Base-by-base conservation (phyloP, 2,113 vertebrate genomes). In the Nothocercus julius region DNA sequence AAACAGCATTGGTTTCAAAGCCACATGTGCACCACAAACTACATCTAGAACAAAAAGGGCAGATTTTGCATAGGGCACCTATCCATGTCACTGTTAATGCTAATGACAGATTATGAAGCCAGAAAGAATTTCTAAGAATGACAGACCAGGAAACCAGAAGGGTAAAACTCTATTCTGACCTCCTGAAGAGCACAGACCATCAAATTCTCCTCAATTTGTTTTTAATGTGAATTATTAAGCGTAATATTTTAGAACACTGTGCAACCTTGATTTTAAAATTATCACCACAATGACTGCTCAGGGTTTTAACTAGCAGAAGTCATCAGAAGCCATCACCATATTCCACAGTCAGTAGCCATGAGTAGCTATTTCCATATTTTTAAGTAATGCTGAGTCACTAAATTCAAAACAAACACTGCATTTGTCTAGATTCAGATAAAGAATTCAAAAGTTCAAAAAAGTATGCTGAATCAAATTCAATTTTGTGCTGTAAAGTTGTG, bases 1-100 rank as follows among this genome's bases (percentile, higher is more conserved):
- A 77, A 80, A 1, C 10, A 59, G 59, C 11, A 88, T 27, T 79
- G 34, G 2, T 72, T 85, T 93, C 36, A 64, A 63, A 69, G 64
- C 30, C 7, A 1, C 40, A 68, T 0, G 1, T n/a, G 8, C 10
- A 18, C 28, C 42, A 19, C 21, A 44, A 42, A n/a, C 66, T 8
- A 14, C 30, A 13, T 30, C 11, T 36, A 79, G 30, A 84, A 38
- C 47, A 36, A 4, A 63, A 73, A 84, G 81, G 72, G 56, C 28
- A 72, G 49, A 42, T 76, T 28, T 54, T 89, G 28, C 14, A 72
- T 18, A 9, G 3, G 18, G 24, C 18, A 15, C 30, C 36, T 75
- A 38, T 28, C n/a, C 4, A 9, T 11, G 27, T 61, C 56, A 87
- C 56, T 72, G 2, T 11, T 21, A 82, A 34, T 7, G 42, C 30